These are phyloP conservation scores for Trachemys scripta DNA, from an alignment of 2,113 vertebrate genomes.

Conservation along the genomic window DNA sequence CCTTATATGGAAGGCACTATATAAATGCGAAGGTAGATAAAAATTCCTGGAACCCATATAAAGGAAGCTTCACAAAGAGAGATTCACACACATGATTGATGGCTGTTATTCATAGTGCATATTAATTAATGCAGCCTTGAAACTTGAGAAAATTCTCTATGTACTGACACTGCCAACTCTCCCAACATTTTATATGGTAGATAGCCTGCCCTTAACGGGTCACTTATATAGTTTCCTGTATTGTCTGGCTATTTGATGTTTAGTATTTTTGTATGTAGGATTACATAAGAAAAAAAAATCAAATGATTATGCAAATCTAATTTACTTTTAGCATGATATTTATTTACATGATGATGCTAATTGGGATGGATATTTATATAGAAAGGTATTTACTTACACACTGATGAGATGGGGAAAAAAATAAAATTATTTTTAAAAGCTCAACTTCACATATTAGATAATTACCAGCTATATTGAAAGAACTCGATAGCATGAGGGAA, in stretches of 20 bases:
- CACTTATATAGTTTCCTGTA: background rate
- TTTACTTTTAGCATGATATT: background rate
- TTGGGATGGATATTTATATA: background rate
- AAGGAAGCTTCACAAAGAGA: conserved; percentile 12
- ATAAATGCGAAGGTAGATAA: background rate
- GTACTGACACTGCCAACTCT: background rate
- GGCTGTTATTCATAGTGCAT: background rate
- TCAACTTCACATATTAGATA: background rate
- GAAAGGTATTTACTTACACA: background rate
- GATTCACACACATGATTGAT: background rate
- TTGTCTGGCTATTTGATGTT: background rate
- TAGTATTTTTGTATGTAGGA: background rate
- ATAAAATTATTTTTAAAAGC: background rate
- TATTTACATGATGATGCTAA: background rate
- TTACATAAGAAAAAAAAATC: background rate
- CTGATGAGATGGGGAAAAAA: background rate
- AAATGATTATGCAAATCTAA: background rate
- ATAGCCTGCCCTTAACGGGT: background rate
- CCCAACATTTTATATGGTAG: background rate
- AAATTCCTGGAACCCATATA: background rate
- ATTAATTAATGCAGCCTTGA: background rate
- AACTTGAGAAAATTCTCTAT: background rate
- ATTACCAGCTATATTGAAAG: background rate
- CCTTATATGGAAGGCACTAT: background rate
- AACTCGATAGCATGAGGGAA: background rate